Conservation (phyloP, 2,888 invertebrate species). For the Venustoraphidia nigricollis region DNA sequence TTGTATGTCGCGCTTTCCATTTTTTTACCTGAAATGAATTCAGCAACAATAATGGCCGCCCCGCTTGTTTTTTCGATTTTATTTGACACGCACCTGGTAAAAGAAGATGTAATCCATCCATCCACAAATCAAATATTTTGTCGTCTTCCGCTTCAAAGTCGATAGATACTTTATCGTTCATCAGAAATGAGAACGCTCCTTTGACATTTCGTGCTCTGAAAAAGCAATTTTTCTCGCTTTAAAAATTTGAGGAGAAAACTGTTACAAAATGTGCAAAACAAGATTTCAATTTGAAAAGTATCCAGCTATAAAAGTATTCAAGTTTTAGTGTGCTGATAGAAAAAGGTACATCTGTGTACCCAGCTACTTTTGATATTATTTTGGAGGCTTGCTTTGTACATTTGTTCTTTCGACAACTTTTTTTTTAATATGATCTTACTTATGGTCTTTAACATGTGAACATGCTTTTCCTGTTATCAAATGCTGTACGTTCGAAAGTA, state of each 20-base stretch:
- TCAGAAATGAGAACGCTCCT: not conserved
- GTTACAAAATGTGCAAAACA: not conserved
- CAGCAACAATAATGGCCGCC: too few species aligned
- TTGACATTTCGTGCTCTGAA: not conserved
- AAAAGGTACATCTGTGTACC: too few species aligned
- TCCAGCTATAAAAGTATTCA: too few species aligned
- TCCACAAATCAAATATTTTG: slow-evolving; percentile 1
- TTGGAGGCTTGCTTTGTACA: too few species aligned
- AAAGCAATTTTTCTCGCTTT: not conserved
- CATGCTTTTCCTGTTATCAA: not conserved
- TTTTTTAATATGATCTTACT: not conserved
- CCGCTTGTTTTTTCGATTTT: too few species aligned
- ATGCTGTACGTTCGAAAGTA: not conserved
- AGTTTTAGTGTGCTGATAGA: too few species aligned
- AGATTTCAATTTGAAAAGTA: too few species aligned
- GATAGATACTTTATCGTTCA: not conserved
- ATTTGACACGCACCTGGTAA: not conserved
- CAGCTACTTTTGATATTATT: too few species aligned
- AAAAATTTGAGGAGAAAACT: not conserved
- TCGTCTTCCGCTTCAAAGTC: slow-evolving; percentile 1
- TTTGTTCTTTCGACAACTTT: too few species aligned
- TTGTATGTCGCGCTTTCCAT: not conserved
- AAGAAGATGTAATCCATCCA: not conserved
- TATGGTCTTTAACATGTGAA: slow-evolving; percentile 1
- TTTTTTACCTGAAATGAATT: not conserved